Base-by-base conservation (phyloP, 2,888 invertebrate species). In the Coenonympha arcania region DNA sequence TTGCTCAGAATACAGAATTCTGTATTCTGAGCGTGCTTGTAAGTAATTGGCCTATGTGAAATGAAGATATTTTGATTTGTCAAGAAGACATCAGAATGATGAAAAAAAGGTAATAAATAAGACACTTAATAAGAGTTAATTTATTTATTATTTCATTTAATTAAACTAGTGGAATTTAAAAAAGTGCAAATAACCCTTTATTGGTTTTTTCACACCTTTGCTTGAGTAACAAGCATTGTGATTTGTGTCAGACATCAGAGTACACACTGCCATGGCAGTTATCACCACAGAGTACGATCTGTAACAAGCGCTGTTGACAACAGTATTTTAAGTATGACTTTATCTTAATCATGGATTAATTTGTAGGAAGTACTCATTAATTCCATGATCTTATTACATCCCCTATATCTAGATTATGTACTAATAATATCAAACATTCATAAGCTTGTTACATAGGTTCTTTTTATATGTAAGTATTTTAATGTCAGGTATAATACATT, bases 121-220 rank as follows among this genome's bases (percentile, higher is more conserved):
- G 20, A 47, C 6, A 16, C 19, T 13, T 31, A 19, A n/a, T 22
- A 22, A 37, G 42, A 48, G 45, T 36, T 36, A 51, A 44, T 47
- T 51, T 54, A 61, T 68, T 66, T 65, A 64, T 61, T 62, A 63
- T 16, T 16, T 33, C 16, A n/a, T n/a, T n/a, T 57, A 50, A 62
- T 64, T 64, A 59, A 59, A 61, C 64, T 66, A 64, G 64, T 67
- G 66, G 71, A 64, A 68, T 66, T 78, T 79, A 78, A 79, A 79
- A 81, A 80, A 78, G 81, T 81, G 81, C 81, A 79, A 80, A 79
- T 70, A 68, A 78, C 73, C 65, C 22, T 63, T 60, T 15, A 40
- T 50, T 24, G 16, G 44, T 44, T 13, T 30, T 28, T 41, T 30
- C 11, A 19, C 4, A 15, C 24, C 15, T 33, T 20, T 36, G 19